Percentiles rank a stretch among this genome's conserved stretches.
Conservation (phyloP, 2,888 invertebrate genomes). For the Plagiodera versicolora region DNA sequence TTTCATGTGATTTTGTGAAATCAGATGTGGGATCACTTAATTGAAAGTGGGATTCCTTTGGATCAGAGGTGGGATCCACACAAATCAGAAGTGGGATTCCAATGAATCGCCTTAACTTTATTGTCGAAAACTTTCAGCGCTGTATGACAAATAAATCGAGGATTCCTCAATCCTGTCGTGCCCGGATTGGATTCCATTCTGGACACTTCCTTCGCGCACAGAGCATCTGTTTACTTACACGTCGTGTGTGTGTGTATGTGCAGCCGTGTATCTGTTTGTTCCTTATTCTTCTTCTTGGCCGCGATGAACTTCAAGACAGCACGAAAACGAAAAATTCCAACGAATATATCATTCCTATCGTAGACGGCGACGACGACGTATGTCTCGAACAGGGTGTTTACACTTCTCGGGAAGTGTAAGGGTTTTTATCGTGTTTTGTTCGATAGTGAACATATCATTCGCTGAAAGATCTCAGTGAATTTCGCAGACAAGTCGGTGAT, state of each 20-base stretch:
- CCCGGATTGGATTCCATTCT: not conserved
- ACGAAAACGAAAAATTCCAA: conserved; percentile 7
- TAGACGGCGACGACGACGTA: not conserved
- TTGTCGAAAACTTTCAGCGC: not conserved
- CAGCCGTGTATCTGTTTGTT: conserved; percentile 15
- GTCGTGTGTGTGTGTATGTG: not conserved
- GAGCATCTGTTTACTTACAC: not conserved
- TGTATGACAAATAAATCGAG: not conserved
- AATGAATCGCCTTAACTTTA: not conserved
- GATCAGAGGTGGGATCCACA: too few species aligned
- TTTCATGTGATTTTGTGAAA: too few species aligned
- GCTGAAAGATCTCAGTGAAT: not conserved
- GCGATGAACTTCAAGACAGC: not conserved
- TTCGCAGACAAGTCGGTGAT: not conserved
- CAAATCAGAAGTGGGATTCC: not conserved
- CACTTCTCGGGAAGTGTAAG: not conserved
- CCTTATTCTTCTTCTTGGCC: conserved; percentile 9
- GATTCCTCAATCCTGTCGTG: not conserved
- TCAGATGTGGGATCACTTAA: too few species aligned
- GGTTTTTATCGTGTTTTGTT: not conserved
- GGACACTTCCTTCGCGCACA: not conserved
- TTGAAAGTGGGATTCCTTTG: too few species aligned
- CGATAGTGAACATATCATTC: not conserved
- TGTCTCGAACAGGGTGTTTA: not conserved
- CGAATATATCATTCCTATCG: conserved; percentile 9